phyloP scores from a whole-genome alignment of 2,888 invertebrate species.

The Myopa tessellatipennis region DNA sequence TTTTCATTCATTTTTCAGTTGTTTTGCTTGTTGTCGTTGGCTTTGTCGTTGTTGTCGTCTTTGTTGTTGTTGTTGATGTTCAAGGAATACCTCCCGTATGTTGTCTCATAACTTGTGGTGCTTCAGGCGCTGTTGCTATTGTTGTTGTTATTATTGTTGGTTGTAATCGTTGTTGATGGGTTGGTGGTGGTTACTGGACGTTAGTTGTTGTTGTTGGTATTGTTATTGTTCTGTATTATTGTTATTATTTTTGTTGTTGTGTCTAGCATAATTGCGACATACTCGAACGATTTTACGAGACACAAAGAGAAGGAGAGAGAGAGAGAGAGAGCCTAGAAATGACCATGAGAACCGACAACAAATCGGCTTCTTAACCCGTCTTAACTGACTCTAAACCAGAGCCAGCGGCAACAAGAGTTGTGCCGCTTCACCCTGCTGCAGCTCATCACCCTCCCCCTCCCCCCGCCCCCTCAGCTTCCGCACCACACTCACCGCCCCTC shows the following conservation, averaged over 20 bases:
- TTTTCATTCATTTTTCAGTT: too few species aligned
- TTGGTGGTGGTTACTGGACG: conserved; percentile 12
- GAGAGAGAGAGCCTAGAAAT: too few species aligned
- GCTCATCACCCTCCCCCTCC: background rate
- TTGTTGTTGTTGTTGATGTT: conserved; percentile 40
- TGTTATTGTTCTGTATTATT: background rate
- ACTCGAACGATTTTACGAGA: conserved; percentile 17
- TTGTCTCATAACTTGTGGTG: conserved; percentile 27
- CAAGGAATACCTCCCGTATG: conserved; percentile 7
- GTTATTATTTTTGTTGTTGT: conserved; percentile 23
- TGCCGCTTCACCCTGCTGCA: background rate
- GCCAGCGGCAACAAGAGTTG: background rate
- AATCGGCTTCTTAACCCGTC: background rate
- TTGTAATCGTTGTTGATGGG: conserved; percentile 17
- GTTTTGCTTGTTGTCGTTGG: conserved; percentile 17
- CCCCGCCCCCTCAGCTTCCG: too few species aligned
- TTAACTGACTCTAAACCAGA: conserved; percentile 8
- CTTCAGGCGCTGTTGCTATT: conserved; percentile 37
- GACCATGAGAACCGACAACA: conserved; percentile 24
- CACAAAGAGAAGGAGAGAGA: too few species aligned
- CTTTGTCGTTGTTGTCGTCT: background rate
- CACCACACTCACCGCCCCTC: background rate
- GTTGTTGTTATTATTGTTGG: conserved; percentile 20
- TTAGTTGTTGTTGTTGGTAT: background rate
- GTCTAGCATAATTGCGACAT: conserved; percentile 29